phyloP scores from a whole-genome alignment of 2,797 vertebrate species.

The Microctenopoma lineatum region DNA sequence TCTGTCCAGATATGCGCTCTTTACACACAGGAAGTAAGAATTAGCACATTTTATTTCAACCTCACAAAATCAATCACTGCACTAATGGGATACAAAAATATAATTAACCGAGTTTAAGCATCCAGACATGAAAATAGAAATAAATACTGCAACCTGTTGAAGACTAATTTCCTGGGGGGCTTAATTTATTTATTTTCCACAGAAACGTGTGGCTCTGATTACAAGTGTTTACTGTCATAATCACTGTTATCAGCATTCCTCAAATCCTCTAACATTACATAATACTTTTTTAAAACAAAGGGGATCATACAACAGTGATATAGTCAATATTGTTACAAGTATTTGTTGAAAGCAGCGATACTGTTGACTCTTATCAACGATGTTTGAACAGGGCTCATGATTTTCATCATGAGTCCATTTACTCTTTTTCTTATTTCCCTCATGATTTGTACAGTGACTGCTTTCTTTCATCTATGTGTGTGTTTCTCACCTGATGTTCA shows the following conservation, averaged over 20 bases:
- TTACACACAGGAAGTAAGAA: slow-evolving; percentile 50
- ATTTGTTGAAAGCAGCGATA: slow-evolving; percentile 31
- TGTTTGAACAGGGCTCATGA: slow-evolving; percentile 6
- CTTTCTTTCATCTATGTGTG: slow-evolving; percentile 33
- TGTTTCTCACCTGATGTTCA: slow-evolving; percentile 21
- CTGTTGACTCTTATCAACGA: slow-evolving; percentile 19
- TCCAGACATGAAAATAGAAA: slow-evolving; percentile 69
- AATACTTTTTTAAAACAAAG: slow-evolving; percentile 54
- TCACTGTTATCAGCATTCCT: slow-evolving; percentile 51
- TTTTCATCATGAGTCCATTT: slow-evolving; percentile 17
- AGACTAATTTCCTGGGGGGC: slow-evolving; percentile 58
- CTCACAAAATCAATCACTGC: slow-evolving; percentile 72
- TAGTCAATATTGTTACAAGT: neutral
- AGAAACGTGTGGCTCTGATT: slow-evolving; percentile 47
- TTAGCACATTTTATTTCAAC: slow-evolving; percentile 57
- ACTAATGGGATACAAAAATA: slow-evolving; percentile 77
- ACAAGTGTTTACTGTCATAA: slow-evolving; percentile 67
- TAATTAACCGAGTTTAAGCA: slow-evolving; percentile 75
- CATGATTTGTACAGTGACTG: neutral
- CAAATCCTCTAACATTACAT: slow-evolving; percentile 33
- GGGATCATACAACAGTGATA: slow-evolving; percentile 12
- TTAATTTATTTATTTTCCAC: slow-evolving; percentile 56
- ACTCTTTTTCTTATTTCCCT: neutral
- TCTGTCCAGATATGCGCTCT: slow-evolving; percentile 49
- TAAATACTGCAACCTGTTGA: slow-evolving; percentile 72